Base-by-base conservation (phyloP, 2,888 invertebrate genomes). In the Lordiphosa andalusiaca region DNA sequence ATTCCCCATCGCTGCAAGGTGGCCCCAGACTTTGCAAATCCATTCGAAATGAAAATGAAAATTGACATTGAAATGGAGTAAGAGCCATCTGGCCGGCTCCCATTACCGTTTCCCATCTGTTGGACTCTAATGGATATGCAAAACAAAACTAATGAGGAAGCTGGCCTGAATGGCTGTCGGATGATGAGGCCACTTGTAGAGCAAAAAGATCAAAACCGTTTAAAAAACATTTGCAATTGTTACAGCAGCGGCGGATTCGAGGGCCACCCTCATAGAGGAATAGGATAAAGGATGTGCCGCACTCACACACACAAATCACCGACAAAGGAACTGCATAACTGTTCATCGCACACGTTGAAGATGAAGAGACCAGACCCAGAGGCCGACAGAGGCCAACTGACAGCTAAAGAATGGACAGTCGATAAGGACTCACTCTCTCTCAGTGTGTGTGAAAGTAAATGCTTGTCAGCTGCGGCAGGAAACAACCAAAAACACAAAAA, bases 401-500 rank as follows among this genome's bases (percentile, higher is more conserved):
- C 84, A 78, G 77, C 81, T 66, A 67, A 85, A 80, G 77, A 76
- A 82, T 85, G 76, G 68, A 37, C 59, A 36, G 54, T 60, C 67
- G 66, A 64, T 61, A 63, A 68, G 72, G 60, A 71, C 38, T 49
- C n/a, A 13, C 49, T 30, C 7, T 42, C 47, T 62, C 16, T 19
- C 50, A 23, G 40, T 39, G 38, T 56, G 69, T 83, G 81, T 80
- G 76, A 77, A 83, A 77, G 77, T 77, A 68, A 76, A 72, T 83
- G 81, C 84, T 67, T 74, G 84, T 82, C 80, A 81, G 85, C 85
- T 85, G 77, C 77, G 72, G 66, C 75, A 85, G 85, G 82, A 80
- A 84, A 68, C 63, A 44, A 73, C 69, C 36, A 66, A 68, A 76
- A 78, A 58, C 60, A 69, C 66, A 51, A 57, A 72, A 83, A 80